These are phyloP conservation scores for Callitettix versicolor DNA, from an alignment of 1,140 invertebrate genomes.

Conservation along the genomic window DNA sequence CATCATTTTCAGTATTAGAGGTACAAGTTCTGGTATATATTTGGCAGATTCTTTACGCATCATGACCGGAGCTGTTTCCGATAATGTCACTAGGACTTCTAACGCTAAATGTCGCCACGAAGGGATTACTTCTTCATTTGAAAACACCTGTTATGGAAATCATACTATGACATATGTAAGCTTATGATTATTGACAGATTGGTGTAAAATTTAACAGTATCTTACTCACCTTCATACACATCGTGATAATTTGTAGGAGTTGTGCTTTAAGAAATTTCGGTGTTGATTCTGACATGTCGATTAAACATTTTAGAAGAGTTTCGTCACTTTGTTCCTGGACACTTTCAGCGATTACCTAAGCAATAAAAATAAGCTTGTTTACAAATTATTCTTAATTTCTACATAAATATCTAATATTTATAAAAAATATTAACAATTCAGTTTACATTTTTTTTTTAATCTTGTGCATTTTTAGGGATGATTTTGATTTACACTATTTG, in stretches of 20 bases:
- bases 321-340: constrained; percentile 82
- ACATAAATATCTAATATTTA: no score
- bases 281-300: constrained; percentile 85
- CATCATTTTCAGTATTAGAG: constrained; percentile 88
- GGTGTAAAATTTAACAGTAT: neutral
- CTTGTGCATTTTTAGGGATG: no score
- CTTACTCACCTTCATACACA: constrained; percentile 73
- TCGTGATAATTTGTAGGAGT: constrained; percentile 74
- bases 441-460: no score
- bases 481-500: no score
- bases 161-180: no score
- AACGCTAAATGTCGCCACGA: constrained; percentile 82
- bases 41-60: constrained; percentile 75
- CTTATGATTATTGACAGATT: neutral
- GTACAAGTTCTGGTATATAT: constrained; percentile 68
- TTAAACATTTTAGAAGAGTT: constrained; percentile 77
- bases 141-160: constrained; percentile 40
- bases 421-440: no score
- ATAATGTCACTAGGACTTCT: constrained; percentile 87
- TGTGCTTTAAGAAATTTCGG: constrained; percentile 87
- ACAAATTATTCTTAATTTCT: no score
- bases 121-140: constrained; percentile 64
- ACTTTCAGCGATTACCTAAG: constrained; percentile 63
- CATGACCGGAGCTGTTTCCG: constrained; percentile 92
- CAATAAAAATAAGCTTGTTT: constrained; percentile 31